Conservation (phyloP, 2,888 invertebrate species). For the Sminthurinus aureus region DNA sequence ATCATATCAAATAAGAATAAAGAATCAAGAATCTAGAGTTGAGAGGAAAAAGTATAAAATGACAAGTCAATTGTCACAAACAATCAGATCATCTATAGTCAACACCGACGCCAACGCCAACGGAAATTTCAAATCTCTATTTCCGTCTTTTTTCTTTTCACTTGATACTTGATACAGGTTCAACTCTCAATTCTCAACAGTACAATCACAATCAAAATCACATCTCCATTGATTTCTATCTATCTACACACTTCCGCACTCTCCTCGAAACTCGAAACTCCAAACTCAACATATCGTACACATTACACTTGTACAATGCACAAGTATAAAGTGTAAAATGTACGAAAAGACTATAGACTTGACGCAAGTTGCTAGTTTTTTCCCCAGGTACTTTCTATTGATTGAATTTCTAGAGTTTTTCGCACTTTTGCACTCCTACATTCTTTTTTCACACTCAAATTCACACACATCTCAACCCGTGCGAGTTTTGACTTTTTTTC, state of each 20-base stretch:
- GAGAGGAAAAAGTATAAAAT: slow-evolving; percentile 4
- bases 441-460: neutral
- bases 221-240: slow-evolving; percentile 34
- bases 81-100: slow-evolving; percentile 19
- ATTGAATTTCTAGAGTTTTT: slow-evolving; percentile 34
- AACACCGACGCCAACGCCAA: neutral
- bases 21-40: neutral
- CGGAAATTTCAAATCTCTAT: slow-evolving; percentile 16
- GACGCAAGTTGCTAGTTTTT: neutral
- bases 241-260: too few relatives aligned
- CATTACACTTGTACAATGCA: too few relatives aligned
- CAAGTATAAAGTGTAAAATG: too few relatives aligned
- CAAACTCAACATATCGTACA: too few relatives aligned
- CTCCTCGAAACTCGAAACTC: neutral
- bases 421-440: neutral
- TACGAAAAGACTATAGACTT: too few relatives aligned
- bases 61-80: slow-evolving; percentile 38
- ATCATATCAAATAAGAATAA: neutral
- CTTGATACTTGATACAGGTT: neutral
- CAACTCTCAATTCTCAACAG: neutral
- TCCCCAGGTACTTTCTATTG: slow-evolving; percentile 28
- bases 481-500: too few relatives aligned
- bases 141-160: neutral
- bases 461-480: neutral
- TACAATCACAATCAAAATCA: slow-evolving; percentile 22